A percentile compares a stretch with the other conserved stretches of the same genome.
Evolutionary conservation across 2,113 vertebrate species (phyloP).

Genomic region (Malurus elegans): DNA sequence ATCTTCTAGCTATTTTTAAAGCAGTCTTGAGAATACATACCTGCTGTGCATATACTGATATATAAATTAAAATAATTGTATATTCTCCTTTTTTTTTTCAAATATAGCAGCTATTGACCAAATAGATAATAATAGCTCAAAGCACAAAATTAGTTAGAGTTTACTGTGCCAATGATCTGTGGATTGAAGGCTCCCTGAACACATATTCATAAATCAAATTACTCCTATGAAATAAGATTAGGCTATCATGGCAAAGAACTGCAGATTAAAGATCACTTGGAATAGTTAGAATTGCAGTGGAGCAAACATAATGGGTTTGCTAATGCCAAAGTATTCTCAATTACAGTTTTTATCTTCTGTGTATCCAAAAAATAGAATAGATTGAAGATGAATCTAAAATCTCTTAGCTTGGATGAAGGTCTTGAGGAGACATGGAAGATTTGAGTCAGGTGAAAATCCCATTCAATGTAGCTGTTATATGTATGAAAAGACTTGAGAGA

Average conservation of each 20-base stretch:
- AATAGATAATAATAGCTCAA: neutral
- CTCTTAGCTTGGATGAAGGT: neutral
- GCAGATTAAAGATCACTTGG: conserved; percentile 6
- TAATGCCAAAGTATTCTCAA: neutral
- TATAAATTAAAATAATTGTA: neutral
- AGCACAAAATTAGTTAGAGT: neutral
- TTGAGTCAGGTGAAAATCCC: neutral
- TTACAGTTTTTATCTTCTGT: neutral
- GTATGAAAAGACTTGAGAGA: neutral
- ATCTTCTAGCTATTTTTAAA: neutral
- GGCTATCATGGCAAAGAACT: neutral
- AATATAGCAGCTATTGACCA: neutral
- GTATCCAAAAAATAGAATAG: neutral
- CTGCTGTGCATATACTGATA: neutral
- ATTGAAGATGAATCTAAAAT: neutral
- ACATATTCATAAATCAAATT: neutral
- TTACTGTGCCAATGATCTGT: neutral
- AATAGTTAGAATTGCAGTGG: neutral
- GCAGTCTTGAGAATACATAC: neutral
- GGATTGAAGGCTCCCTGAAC: neutral
- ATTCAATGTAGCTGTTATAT: neutral
- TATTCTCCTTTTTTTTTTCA: neutral
- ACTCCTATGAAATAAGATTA: neutral
- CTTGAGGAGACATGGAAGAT: neutral
- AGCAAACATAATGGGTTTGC: neutral